Conservation (phyloP, 35 echinoderm and acorn worm genomes). For the Amphiura filiformis region DNA sequence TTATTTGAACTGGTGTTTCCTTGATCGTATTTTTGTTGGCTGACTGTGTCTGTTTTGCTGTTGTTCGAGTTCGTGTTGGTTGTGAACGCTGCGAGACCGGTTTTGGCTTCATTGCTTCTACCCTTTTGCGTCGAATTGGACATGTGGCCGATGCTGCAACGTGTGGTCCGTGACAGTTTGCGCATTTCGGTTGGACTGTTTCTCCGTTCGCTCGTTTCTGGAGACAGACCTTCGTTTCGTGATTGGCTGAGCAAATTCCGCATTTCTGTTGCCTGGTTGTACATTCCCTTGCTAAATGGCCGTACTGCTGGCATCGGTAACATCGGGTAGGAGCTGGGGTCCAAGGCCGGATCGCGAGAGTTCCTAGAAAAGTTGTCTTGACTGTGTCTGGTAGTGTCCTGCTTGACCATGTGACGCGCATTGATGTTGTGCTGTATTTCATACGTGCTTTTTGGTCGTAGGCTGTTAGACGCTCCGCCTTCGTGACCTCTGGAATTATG, state of each 20-base stretch:
- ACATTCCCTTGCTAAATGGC: conserved; percentile 4
- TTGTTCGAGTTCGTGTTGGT: neutral
- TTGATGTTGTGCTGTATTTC: neutral
- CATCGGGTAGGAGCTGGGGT: neutral
- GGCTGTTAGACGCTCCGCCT: neutral
- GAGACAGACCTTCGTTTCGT: neutral
- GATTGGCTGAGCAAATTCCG: neutral
- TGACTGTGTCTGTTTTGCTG: neutral
- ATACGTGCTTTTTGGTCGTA: neutral
- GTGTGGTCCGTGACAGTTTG: neutral
- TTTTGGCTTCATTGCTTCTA: neutral
- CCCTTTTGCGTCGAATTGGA: neutral
- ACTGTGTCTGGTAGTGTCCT: neutral
- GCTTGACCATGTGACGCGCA: neutral
- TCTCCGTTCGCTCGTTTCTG: neutral
- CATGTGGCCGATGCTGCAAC: neutral
- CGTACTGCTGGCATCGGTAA: conserved; percentile 3
- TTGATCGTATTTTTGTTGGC: neutral
- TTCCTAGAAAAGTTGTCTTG: neutral
- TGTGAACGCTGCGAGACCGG: neutral
- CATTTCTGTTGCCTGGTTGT: neutral
- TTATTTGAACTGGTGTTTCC: neutral
- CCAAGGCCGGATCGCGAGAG: neutral
- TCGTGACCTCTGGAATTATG: conserved; percentile 8
- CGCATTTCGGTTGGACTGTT: neutral